These are phyloP conservation scores for Bergia sp. DNA, from an alignment of 92 coral and sea anemone genomes.

Conservation along the genomic window DNA sequence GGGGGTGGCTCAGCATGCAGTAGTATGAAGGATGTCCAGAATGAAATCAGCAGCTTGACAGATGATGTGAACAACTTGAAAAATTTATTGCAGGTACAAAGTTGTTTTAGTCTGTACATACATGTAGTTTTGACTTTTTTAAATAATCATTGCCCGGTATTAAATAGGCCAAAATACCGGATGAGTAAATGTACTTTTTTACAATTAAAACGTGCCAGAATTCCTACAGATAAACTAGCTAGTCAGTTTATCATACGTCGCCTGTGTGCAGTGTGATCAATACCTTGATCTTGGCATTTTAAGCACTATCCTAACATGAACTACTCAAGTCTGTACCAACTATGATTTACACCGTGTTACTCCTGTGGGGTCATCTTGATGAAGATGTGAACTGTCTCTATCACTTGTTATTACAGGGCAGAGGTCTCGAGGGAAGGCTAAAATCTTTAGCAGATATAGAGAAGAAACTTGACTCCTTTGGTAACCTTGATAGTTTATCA, in stretches of 20 bases:
- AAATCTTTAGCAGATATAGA: conserved; percentile 5
- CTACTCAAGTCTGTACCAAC: no score
- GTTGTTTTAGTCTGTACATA: no score
- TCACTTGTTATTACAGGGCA: background rate
- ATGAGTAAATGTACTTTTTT: no score
- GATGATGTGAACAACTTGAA: conserved; percentile 50
- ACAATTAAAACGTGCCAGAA: no score
- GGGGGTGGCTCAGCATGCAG: conserved; percentile 58
- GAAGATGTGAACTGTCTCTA: background rate
- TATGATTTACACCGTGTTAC: background rate
- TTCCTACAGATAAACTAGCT: no score
- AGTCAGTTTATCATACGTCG: no score
- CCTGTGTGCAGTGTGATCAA: no score
- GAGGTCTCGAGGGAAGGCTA: conserved; percentile 22
- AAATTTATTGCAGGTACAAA: conserved; percentile 18
- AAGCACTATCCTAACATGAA: no score
- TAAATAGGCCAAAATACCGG: no score
- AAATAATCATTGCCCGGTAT: no score
- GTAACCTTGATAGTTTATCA: conserved; percentile 1
- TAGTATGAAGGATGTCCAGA: conserved; percentile 63
- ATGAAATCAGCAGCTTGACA: conserved; percentile 68
- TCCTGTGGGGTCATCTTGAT: background rate
- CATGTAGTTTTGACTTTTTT: no score
- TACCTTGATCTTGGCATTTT: no score
- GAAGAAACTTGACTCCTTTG: background rate